These are phyloP conservation scores for Isurus oxyrinchus DNA, from an alignment of 2,113 vertebrate species.

Conservation along the genomic window DNA sequence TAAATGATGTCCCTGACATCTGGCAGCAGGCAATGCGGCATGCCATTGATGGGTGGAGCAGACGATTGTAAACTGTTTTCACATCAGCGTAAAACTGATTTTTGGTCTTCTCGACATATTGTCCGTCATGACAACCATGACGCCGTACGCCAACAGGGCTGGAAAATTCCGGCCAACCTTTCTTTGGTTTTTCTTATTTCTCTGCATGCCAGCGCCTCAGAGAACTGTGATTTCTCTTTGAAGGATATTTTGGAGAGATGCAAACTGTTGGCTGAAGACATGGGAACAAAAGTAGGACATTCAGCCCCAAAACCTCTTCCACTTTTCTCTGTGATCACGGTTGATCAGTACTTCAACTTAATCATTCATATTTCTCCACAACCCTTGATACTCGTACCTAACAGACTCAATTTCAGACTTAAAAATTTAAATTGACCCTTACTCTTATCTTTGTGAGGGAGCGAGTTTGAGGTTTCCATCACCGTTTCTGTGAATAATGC, in stretches of 20 bases:
- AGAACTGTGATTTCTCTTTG: neutral
- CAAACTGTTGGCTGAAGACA: neutral
- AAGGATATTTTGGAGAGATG: neutral
- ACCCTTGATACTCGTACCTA: neutral
- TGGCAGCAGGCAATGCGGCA: too few species aligned
- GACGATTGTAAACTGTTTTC: too few species aligned
- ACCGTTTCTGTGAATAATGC: neutral
- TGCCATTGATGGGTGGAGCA: too few species aligned
- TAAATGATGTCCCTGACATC: too few species aligned
- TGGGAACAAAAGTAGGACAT: neutral
- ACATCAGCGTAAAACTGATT: too few species aligned
- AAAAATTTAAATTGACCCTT: neutral
- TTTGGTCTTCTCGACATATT: too few species aligned
- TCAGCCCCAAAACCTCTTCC: neutral
- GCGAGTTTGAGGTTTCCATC: neutral
- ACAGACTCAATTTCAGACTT: neutral
- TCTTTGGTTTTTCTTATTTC: neutral
- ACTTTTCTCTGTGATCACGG: neutral
- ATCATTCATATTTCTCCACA: neutral
- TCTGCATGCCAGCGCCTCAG: neutral
- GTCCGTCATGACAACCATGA: too few species aligned
- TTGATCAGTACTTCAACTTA: neutral
- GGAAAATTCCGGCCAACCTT: too few species aligned
- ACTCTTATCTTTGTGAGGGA: neutral
- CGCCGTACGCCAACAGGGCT: too few species aligned